Conservation (phyloP, 2,113 vertebrate species). For the Emydura subglobosa region DNA sequence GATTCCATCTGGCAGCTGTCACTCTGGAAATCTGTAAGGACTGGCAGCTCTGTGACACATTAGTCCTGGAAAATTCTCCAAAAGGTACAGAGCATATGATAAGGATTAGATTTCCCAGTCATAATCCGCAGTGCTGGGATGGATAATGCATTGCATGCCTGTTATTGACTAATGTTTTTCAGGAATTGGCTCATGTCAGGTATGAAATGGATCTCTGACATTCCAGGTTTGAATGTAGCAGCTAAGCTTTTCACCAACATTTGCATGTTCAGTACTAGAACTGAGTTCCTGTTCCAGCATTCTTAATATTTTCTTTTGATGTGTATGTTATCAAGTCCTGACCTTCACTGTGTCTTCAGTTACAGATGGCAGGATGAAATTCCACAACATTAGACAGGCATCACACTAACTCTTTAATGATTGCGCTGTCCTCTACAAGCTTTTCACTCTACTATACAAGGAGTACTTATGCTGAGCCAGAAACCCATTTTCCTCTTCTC, state of each 20-base stretch:
- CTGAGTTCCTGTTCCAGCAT: background rate
- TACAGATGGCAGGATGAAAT: conserved; percentile 2
- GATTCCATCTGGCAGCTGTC: background rate
- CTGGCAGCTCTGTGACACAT: background rate
- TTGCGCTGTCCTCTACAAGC: background rate
- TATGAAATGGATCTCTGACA: conserved; percentile 25
- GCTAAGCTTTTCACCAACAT: background rate
- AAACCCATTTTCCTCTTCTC: background rate
- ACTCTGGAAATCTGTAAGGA: background rate
- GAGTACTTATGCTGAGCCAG: background rate
- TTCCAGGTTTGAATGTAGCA: conserved; percentile 10
- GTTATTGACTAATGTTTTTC: conserved; percentile 24
- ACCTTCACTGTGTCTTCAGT: conserved; percentile 16
- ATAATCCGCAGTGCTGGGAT: background rate
- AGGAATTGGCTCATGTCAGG: background rate
- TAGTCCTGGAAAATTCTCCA: background rate
- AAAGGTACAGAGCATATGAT: conserved; percentile 16
- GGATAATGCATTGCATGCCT: conserved; percentile 8
- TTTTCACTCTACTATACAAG: background rate
- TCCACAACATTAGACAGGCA: background rate
- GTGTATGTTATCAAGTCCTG: background rate
- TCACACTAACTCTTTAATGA: conserved; percentile 32
- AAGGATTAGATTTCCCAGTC: conserved; percentile 23
- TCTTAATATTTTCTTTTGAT: background rate
- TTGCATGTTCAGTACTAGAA: background rate